Base-by-base conservation (phyloP, 2,113 vertebrate species). In the Riparia riparia region DNA sequence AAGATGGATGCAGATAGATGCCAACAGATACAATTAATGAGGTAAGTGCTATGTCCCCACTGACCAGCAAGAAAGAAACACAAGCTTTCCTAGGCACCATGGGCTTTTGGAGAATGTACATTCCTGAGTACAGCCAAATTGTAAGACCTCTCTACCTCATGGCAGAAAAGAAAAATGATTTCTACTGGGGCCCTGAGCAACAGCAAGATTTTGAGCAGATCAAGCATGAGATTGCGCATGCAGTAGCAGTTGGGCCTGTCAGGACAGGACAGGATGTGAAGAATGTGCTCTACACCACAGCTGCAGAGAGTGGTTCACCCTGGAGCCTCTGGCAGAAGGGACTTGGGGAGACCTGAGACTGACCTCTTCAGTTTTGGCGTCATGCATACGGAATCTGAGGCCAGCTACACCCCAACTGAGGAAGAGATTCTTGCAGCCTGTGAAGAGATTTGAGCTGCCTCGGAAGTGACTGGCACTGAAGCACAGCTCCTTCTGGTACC, bases 301-400 rank as follows among this genome's bases (percentile, higher is more conserved):
- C 32, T 1, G 0, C 2, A 7, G 25, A 80, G 50, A 65, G 24
- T 24, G 39, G 32, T 37, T 32, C 4, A 1, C 45, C 61, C 32
- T 45, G 20, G 26, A 65, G 19, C 41, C 50, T 80, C 50, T 66
- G 61, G 39, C 50, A 66, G 61, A 80, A 80, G 50, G 25, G 16
- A 54, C 12, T 19, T 45, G 32, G 32, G 3, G 41, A 54, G 9
- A 44, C 39, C 25, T 11, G 25, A 54, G 39, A 15, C 32, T 11
- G 7, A 31, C 32, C 76, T 45, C 32, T 80, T 65, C 15, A 15
- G 20, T 45, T 80, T 65, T 80, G 32, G 19, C 34, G 32, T 34
- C 25, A 7, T 14, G 9, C 19, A 54, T 37, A 24, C 32, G 45
- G 32, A 54, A 54, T 54, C 32, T 66, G 41, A 45, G 26, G 50